Conservation (phyloP, 2,888 invertebrate genomes). For the Ephialtes manifestator region DNA sequence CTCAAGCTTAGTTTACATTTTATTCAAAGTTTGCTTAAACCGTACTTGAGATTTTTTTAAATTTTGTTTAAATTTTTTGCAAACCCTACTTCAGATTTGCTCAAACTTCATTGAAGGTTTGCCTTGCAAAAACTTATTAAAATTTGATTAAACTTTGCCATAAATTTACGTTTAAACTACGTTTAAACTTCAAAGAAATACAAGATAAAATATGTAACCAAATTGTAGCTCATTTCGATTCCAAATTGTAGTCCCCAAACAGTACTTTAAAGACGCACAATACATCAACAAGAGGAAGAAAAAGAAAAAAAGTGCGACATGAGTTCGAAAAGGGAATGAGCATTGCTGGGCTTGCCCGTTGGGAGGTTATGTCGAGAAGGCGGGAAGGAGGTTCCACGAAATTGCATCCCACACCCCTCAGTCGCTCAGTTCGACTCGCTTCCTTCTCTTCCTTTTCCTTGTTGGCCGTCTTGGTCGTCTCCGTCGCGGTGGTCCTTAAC, state of each 20-base stretch:
- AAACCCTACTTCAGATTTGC: background rate
- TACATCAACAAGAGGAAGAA: background rate
- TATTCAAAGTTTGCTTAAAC: background rate
- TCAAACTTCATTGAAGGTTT: background rate
- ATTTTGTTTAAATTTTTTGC: too few species aligned
- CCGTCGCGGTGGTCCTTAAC: constrained; percentile 64
- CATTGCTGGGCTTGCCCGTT: constrained; percentile 29
- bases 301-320: constrained; percentile 8
- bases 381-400: constrained; percentile 62
- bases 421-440: constrained; percentile 30
- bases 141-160: too few species aligned
- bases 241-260: background rate
- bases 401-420: constrained; percentile 46
- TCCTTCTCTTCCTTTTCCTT: constrained; percentile 60
- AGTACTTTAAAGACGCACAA: background rate
- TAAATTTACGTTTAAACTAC: too few species aligned
- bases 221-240: background rate
- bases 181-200: too few species aligned
- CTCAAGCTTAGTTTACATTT: too few species aligned
- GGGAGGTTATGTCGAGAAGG: constrained; percentile 37
- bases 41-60: background rate
- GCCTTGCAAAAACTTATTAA: background rate
- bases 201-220: background rate
- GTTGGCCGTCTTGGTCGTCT: constrained; percentile 44
- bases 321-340: constrained; percentile 48